Base-by-base conservation (phyloP, 2,113 vertebrate species). In the Riparia riparia region DNA sequence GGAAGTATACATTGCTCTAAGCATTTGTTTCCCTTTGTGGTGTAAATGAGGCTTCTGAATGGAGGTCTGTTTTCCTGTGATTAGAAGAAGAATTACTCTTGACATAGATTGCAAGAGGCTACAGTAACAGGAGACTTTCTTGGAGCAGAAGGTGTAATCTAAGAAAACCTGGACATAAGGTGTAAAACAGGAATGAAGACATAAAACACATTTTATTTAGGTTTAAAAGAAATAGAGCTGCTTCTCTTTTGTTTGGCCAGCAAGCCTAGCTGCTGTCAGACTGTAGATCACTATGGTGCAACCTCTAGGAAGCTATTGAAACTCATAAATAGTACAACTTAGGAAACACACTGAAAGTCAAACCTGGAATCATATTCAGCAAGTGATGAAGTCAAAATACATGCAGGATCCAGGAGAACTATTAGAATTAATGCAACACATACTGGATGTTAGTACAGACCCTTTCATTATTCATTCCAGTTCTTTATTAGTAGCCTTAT, bases 401-500 rank as follows among this genome's bases (percentile, higher is more conserved):
- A 8, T 26, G 63, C 53, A 82, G 49, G 49, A 90, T 90, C 22
- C 64, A 72, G 71, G 63, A 94, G 83, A 95, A 79, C 39, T 49
- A 41, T 51, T 87, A 63, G 50, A 85, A 65, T 84, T 82, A 84
- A 79, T 88, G 39, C 41, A 89, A 11, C 57, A 56, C 1, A 2
- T 78, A 37, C 37, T 71, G 61, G 87, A 12, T 66, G 26, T 90
- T 85, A 70, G 56, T 47, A 34, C 54, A 61, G 65, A 91, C 39
- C 39, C 37, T 83, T 94, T 65, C 57, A 71, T 93, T 96, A 90
- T 95, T 96, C 87, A 87, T 95, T 95, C 47, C 71, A n/a, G 32
- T 81, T 96, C 89, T 80, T 95, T 95, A 83, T 82, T 93, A 82
- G 73, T 90, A 85, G 72, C 60, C 70, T 92, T 94, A 82, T 86